These are phyloP conservation scores for Euzetes globulus DNA, from an alignment of 2,888 invertebrate species.

Conservation along the genomic window DNA sequence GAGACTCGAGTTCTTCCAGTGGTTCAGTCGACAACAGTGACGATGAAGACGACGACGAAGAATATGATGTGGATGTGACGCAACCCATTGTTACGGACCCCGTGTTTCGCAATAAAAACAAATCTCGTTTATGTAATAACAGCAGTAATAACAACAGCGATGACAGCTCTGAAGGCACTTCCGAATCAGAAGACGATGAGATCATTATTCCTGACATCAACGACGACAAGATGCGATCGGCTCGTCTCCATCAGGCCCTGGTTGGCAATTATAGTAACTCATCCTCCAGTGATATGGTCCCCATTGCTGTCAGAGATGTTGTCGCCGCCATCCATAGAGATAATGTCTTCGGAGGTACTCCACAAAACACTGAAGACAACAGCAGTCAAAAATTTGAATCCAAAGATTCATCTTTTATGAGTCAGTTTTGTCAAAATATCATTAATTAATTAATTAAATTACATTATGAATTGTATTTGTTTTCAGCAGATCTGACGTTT, in stretches of 20 bases:
- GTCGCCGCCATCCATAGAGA: conserved; percentile 22
- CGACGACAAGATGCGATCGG: neutral
- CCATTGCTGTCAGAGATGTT: conserved; percentile 1
- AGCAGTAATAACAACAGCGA: conserved; percentile 28
- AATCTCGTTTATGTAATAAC: conserved; percentile 1
- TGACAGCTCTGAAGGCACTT: conserved; percentile 19
- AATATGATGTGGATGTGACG: conserved; percentile 26
- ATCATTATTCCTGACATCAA: neutral
- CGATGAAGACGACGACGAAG: conserved; percentile 38
- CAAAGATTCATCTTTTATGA: neutral
- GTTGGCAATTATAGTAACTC: conserved; percentile 21
- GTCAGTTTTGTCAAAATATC: neutral
- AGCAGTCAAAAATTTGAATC: neutral
- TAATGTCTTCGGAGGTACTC: neutral
- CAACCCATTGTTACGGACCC: neutral
- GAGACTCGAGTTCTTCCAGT: conserved; percentile 28
- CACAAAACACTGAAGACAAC: conserved; percentile 43
- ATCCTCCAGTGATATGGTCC: neutral
- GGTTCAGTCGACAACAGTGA: conserved; percentile 35
- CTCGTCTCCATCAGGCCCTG: conserved; percentile 13
- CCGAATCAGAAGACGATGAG: conserved; percentile 7
- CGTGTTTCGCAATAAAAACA: neutral
- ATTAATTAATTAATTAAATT: neutral
- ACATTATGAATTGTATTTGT: neutral
- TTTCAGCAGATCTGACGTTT: neutral